Conservation (phyloP, 2,888 invertebrate species). For the Anoplius nigerrimus region DNA sequence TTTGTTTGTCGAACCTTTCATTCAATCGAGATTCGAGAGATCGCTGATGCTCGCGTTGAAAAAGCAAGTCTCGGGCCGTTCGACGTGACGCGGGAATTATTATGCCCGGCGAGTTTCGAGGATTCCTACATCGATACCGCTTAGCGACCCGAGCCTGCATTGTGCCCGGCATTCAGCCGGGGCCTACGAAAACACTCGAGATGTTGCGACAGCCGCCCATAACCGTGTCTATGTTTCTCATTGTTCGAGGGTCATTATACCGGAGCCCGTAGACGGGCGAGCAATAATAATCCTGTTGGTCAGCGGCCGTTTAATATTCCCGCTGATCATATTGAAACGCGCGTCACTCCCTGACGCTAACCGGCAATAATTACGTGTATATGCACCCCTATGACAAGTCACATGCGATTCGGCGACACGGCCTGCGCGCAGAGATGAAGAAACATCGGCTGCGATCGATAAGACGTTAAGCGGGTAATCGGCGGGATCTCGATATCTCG, state of each 20-base stretch:
- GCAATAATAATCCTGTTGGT: constrained; percentile 34
- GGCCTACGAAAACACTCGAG: constrained; percentile 65
- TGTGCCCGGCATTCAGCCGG: constrained; percentile 49
- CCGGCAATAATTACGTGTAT: too few relatives aligned
- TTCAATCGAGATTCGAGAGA: not conserved
- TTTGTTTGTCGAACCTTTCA: too few relatives aligned
- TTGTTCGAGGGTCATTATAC: constrained; percentile 40
- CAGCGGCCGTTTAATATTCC: too few relatives aligned
- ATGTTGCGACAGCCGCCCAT: constrained; percentile 65
- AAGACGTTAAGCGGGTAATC: not conserved
- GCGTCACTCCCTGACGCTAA: too few relatives aligned
- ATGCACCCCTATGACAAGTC: too few relatives aligned
- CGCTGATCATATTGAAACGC: too few relatives aligned
- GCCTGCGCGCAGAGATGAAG: not conserved
- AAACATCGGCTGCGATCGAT: not conserved
- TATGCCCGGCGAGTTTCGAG: constrained; percentile 42
- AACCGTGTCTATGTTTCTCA: constrained; percentile 59
- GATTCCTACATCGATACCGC: constrained; percentile 43
- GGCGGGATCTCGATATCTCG: constrained; percentile 36
- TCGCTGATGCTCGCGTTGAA: not conserved
- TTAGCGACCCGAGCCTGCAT: constrained; percentile 44
- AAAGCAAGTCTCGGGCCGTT: constrained; percentile 4
- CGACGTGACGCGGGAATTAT: constrained; percentile 33
- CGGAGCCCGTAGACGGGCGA: constrained; percentile 17
- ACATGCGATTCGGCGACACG: not conserved